Percentiles rank a stretch among this genome's conserved stretches.
Conservation (phyloP, 1,140 invertebrate genomes). For the Galleria mellonella region DNA sequence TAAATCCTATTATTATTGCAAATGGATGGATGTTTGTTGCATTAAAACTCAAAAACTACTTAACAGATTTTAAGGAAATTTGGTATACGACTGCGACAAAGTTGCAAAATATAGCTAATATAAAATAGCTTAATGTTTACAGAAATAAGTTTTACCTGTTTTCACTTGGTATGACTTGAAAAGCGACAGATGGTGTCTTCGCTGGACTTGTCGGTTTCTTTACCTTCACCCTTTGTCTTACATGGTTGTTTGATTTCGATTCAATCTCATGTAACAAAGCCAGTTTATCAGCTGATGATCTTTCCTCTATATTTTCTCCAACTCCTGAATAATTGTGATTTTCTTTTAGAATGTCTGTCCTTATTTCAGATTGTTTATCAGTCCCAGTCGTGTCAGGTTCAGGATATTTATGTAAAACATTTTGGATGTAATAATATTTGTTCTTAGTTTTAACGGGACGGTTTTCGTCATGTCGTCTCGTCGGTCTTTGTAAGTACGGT, state of each 20-base stretch:
- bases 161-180: conserved; percentile 75
- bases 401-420: conserved; percentile 72
- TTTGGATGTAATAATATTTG: conserved; percentile 75
- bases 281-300: conserved; percentile 45
- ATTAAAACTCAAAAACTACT: too few relatives aligned
- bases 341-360: conserved; percentile 31
- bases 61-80: too few relatives aligned
- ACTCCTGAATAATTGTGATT: conserved; percentile 41
- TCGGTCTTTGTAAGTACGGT: conserved; percentile 53
- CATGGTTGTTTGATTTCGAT: conserved; percentile 20
- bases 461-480: conserved; percentile 48
- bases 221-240: conserved; percentile 16
- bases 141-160: conserved; percentile 53
- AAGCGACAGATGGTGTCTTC: conserved; percentile 62
- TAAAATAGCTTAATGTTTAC: too few relatives aligned
- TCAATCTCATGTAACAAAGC: conserved; percentile 29
- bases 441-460: conserved; percentile 23
- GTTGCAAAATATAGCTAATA: too few relatives aligned
- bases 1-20: not conserved
- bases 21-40: not conserved
- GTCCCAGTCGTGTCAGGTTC: conserved; percentile 35
- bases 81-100: too few relatives aligned
- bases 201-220: conserved; percentile 39
- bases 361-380: conserved; percentile 28
- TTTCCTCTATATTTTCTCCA: conserved; percentile 45